Evolutionary conservation across 2,113 vertebrate genomes (phyloP), one percentile per base, ranked within the genome.

Genomic region (Gobio gobio): DNA sequence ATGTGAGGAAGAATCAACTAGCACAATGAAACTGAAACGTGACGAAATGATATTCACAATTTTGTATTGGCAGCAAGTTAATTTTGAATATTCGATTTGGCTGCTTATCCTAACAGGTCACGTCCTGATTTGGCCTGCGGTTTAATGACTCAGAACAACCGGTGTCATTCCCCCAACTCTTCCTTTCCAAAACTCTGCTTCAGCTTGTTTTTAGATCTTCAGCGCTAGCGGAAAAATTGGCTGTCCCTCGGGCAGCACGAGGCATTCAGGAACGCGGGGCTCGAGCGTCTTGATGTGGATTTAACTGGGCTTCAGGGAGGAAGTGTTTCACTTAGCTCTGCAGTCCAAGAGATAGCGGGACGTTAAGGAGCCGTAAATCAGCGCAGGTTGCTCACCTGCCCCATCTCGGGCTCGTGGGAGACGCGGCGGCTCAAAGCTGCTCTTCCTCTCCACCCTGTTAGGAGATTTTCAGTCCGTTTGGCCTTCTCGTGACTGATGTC

Each of bases 221-320:
- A 36, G 78, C 4, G 72, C 24, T 14, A 63, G 66, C 13, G n/a
- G 70, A 70, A 58, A 68, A 59, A n/a, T 20, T 10, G 20, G 16
- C 10, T 5, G 29, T 81, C 54, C 85, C 82, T 36, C 70, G 66
- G 87, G 85, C 70, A 47, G 61, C 82, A 24, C 61, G 24, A 86
- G 82, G 72, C 83, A 59, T 24, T 89, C 47, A 68, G 83, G 68
- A 83, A 85, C 72, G 72, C 80, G 61, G 40, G 24, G 59, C 86
- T 84, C 78, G 40, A 56, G 64, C 68, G 74, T 76, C 87, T 82
- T 83, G 83, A 90, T 89, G 84, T 88, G 80, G 64, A 85, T 89
- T 91, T 90, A 90, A 90, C 86, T 89, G 78, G 86, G 61, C 89
- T 68, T 89, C 45, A 33, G 89, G 89, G 90, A 91, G 90, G 90